Evolutionary conservation across 2,113 vertebrate genomes (phyloP).

Genomic region (Acinonyx jubatus): DNA sequence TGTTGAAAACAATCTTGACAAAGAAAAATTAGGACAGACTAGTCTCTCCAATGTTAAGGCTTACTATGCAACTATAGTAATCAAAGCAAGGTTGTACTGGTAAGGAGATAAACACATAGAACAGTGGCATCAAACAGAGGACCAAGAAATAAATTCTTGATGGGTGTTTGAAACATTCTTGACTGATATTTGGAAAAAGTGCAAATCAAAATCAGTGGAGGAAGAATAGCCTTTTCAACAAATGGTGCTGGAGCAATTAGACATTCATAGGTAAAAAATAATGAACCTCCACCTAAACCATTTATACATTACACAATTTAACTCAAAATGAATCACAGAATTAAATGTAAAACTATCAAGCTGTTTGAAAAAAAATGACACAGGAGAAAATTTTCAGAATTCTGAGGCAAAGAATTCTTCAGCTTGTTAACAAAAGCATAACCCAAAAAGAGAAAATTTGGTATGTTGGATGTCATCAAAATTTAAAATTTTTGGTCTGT

Average conservation of each 20-base stretch:
- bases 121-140: not conserved
- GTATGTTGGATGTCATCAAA: not conserved
- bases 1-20: not conserved
- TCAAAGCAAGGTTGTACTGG: not conserved
- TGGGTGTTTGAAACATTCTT: not conserved
- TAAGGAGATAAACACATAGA: conserved; percentile 1
- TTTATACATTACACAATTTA: not conserved
- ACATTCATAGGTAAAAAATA: not conserved
- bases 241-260: not conserved
- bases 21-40: not conserved
- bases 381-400: not conserved
- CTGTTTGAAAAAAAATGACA: not conserved
- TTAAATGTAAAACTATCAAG: not conserved
- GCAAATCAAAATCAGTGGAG: not conserved
- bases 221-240: conserved; percentile 4
- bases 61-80: not conserved
- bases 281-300: not conserved
- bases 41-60: not conserved
- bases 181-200: not conserved
- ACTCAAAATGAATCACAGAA: not conserved
- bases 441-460: not conserved
- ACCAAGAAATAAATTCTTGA: not conserved
- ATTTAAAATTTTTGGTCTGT: not conserved
- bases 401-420: conserved; percentile 20
- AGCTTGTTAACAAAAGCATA: not conserved